phyloP scores from a whole-genome alignment of 2,888 invertebrate genomes.

The Chorisops tibialis region DNA sequence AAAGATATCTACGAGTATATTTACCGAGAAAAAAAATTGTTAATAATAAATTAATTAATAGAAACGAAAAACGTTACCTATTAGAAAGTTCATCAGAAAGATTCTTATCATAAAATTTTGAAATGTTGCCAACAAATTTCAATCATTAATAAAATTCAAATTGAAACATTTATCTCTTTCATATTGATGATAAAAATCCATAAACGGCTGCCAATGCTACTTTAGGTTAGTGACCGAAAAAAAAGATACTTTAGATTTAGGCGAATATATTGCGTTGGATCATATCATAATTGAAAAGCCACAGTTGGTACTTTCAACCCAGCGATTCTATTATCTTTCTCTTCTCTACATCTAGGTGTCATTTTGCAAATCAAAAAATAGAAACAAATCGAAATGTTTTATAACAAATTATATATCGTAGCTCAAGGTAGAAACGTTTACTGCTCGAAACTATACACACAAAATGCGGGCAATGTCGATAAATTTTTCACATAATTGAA shows the following conservation, averaged over 20 bases:
- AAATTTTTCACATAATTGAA: conserved; percentile 11
- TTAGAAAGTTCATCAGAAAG: too few species aligned
- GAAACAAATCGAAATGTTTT: neutral
- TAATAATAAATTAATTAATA: too few species aligned
- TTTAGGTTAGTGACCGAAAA: conserved; percentile 6
- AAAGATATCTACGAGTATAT: too few species aligned
- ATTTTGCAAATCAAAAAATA: neutral
- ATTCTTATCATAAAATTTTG: neutral
- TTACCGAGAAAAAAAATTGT: too few species aligned
- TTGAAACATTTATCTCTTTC: too few species aligned
- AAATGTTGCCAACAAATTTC: neutral
- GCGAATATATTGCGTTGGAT: conserved; percentile 5
- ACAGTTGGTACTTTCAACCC: neutral
- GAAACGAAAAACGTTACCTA: too few species aligned
- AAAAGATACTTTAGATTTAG: too few species aligned
- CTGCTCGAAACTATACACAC: too few species aligned
- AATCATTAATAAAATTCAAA: neutral
- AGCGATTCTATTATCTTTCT: neutral
- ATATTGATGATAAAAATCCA: too few species aligned
- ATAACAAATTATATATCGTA: neutral
- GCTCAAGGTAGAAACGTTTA: neutral
- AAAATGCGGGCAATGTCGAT: conserved; percentile 11
- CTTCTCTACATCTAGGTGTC: neutral
- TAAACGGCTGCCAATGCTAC: conserved; percentile 3
- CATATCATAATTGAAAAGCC: conserved; percentile 9